These are phyloP conservation scores for Tyria jacobaeae DNA, from an alignment of 2,888 invertebrate species.

Conservation along the genomic window DNA sequence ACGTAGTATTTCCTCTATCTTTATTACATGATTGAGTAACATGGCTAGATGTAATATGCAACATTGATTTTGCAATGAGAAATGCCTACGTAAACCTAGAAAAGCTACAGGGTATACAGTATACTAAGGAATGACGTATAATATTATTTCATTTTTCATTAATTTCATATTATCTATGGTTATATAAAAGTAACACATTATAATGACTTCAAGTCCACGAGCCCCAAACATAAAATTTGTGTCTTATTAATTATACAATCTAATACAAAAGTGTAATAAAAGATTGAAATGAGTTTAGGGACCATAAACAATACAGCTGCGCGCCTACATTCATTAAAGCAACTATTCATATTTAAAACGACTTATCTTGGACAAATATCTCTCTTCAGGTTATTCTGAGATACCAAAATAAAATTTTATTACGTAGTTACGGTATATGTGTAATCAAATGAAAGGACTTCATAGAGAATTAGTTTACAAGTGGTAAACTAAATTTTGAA, in stretches of 20 bases:
- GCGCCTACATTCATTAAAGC: conserved; percentile 28
- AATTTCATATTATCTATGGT: background rate
- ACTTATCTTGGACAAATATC: conserved; percentile 37
- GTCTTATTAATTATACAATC: conserved; percentile 19
- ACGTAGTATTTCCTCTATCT: conserved; percentile 35
- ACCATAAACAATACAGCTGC: conserved; percentile 34
- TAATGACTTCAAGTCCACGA: background rate
- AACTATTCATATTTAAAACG: conserved; percentile 25
- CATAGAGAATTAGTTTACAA: background rate
- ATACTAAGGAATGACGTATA: background rate
- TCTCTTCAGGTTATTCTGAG: conserved; percentile 35
- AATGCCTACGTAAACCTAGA: conserved; percentile 27
- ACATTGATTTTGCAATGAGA: conserved; percentile 33
- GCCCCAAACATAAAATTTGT: background rate
- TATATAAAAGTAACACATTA: conserved; percentile 4
- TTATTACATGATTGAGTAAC: conserved; percentile 37
- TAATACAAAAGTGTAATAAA: conserved; percentile 31
- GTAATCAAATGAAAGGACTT: background rate
- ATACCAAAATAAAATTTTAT: conserved; percentile 29
- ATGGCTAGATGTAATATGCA: conserved; percentile 19
- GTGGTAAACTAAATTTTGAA: background rate
- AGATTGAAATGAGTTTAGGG: conserved; percentile 18
- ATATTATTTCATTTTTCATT: background rate
- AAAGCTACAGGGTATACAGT: conserved; percentile 21
- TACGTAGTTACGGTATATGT: conserved; percentile 31